Evolutionary conservation across 2,113 vertebrate genomes (phyloP).

Genomic region (Cisticola juncidis): DNA sequence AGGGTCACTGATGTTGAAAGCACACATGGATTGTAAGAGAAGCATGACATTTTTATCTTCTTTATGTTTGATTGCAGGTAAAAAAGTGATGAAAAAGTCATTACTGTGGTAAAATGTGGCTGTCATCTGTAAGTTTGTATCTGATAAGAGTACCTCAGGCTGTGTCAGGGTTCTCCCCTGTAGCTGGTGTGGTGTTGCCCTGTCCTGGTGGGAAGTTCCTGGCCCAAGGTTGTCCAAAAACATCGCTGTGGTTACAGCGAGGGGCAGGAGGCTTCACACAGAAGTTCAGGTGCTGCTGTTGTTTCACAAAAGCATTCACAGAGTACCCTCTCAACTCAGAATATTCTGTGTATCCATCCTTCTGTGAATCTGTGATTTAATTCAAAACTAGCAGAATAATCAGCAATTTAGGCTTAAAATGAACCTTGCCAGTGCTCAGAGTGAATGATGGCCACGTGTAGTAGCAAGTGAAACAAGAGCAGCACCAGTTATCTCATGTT

Average conservation of each 20-base stretch:
- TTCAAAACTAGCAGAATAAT: not conserved
- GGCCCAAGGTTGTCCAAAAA: not conserved
- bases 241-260: accelerated
- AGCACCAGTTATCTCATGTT: not conserved
- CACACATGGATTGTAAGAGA: accelerated
- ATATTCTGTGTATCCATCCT: not conserved
- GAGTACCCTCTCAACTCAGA: not conserved
- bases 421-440: not conserved
- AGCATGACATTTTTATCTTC: not conserved
- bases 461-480: not conserved
- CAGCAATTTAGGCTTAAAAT: not conserved
- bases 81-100: not conserved
- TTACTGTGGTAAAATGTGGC: not conserved
- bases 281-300: not conserved
- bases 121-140: not conserved
- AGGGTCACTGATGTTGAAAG: not conserved
- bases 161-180: not conserved
- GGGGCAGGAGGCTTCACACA: not conserved
- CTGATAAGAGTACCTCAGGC: not conserved
- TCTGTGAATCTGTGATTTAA: not conserved
- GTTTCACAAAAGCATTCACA: not conserved
- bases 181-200: not conserved
- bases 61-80: not conserved
- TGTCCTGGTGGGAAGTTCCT: not conserved
- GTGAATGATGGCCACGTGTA: not conserved